Evolutionary conservation across 2,113 vertebrate species (phyloP).

Genomic region (Megatriorchis doriae): DNA sequence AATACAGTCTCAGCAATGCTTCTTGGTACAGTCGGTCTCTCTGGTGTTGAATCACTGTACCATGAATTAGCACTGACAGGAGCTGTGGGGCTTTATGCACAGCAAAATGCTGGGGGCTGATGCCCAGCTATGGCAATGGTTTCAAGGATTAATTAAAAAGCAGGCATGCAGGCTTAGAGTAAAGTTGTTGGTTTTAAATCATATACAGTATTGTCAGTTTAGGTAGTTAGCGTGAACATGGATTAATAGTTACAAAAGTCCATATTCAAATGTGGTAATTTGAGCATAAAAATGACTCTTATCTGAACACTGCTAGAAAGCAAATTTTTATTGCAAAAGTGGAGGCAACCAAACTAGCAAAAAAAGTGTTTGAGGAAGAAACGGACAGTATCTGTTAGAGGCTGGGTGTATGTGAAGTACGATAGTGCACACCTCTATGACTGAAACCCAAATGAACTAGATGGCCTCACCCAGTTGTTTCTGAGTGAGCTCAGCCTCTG

Average conservation of each 20-base stretch:
- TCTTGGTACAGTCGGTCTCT: background rate
- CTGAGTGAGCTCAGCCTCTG: background rate
- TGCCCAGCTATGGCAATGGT: background rate
- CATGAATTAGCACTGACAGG: background rate
- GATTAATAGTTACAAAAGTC: background rate
- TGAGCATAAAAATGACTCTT: background rate
- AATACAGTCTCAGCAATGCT: background rate
- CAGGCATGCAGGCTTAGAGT: background rate
- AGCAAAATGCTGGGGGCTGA: background rate
- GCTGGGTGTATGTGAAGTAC: background rate
- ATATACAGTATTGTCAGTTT: background rate
- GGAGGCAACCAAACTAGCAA: background rate
- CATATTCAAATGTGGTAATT: background rate
- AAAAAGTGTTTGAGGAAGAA: background rate
- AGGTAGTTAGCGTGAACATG: background rate
- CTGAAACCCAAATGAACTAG: background rate
- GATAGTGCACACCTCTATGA: background rate
- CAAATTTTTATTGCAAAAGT: background rate
- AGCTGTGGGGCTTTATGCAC: background rate
- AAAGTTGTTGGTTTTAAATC: background rate
- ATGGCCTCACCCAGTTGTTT: background rate
- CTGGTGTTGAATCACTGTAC: rapidly evolving
- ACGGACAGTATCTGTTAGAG: background rate
- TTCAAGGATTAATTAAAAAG: background rate
- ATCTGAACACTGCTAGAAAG: background rate